phyloP scores from a whole-genome alignment of 1,140 invertebrate genomes.

The Drosophila seguyi region DNA sequence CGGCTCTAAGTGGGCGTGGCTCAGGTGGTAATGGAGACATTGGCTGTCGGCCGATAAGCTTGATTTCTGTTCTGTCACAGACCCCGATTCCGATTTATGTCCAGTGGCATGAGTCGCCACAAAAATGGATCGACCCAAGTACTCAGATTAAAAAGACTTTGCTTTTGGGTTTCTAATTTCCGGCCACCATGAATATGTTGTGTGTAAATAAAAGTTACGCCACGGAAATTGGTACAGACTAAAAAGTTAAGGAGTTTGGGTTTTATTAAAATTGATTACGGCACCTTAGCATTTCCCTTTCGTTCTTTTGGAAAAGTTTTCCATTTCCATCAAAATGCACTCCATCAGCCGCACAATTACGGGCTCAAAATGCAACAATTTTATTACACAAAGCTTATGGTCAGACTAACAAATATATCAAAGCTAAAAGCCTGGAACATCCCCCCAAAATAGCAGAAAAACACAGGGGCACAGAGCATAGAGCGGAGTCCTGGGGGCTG shows the following conservation, averaged over 20 bases:
- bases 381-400: slow-evolving; percentile 74
- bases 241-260: not conserved
- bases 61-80: slow-evolving; percentile 60
- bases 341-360: slow-evolving; percentile 58
- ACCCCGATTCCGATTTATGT: slow-evolving; percentile 36
- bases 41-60: slow-evolving; percentile 54
- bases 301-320: not conserved
- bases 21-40: slow-evolving; percentile 40
- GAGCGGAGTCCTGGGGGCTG: slow-evolving; percentile 9
- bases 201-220: slow-evolving; percentile 27
- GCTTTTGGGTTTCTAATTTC: slow-evolving; percentile 58
- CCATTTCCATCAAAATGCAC: slow-evolving; percentile 43
- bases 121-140: slow-evolving; percentile 28
- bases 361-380: slow-evolving; percentile 62
- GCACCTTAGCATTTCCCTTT: not conserved
- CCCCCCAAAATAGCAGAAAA: slow-evolving; percentile 49
- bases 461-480: slow-evolving; percentile 19
- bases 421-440: slow-evolving; percentile 70
- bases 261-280: slow-evolving; percentile 18
- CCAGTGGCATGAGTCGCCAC: slow-evolving; percentile 50
- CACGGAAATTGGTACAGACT: slow-evolving; percentile 30
- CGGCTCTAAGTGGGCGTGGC: not conserved
- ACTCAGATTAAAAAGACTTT: slow-evolving; percentile 37
- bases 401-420: slow-evolving; percentile 77
- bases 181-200: slow-evolving; percentile 34